Conservation (phyloP, 2,888 invertebrate genomes). For the Hyposoter didymator region DNA sequence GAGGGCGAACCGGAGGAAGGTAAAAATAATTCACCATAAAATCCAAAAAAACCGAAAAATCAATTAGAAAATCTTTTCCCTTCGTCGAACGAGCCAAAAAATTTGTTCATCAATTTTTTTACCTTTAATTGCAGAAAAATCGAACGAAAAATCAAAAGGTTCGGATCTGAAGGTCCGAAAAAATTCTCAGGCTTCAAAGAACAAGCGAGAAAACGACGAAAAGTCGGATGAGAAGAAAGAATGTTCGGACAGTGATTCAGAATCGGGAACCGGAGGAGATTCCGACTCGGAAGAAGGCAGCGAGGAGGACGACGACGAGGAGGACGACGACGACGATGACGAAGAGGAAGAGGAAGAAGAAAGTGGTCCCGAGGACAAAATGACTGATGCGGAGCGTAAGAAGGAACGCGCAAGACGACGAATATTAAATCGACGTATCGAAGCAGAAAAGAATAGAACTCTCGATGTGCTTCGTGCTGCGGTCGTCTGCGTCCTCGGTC, state of each 20-base stretch:
- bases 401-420: conserved; percentile 90
- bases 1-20: conserved; percentile 85
- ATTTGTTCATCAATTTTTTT: neutral
- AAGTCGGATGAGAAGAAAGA: conserved; percentile 82
- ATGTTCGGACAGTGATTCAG: conserved; percentile 77
- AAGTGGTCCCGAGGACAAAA: conserved; percentile 86
- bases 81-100: neutral
- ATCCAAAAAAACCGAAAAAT: neutral
- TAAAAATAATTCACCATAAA: conserved; percentile 47
- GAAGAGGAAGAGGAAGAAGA: conserved; percentile 86
- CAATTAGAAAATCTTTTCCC: neutral
- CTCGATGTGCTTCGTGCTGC: conserved; percentile 94
- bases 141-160: conserved; percentile 76
- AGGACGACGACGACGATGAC: conserved; percentile 86
- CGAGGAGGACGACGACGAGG: conserved; percentile 85
- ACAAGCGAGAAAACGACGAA: conserved; percentile 73
- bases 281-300: conserved; percentile 87
- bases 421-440: conserved; percentile 89
- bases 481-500: conserved; percentile 99
- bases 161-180: conserved; percentile 76
- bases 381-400: conserved; percentile 91
- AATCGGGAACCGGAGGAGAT: conserved; percentile 84
- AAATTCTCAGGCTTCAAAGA: conserved; percentile 32
- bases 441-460: conserved; percentile 89
- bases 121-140: conserved; percentile 76